Conservation (phyloP, 23 tunicate genomes). For the Styela clava region DNA sequence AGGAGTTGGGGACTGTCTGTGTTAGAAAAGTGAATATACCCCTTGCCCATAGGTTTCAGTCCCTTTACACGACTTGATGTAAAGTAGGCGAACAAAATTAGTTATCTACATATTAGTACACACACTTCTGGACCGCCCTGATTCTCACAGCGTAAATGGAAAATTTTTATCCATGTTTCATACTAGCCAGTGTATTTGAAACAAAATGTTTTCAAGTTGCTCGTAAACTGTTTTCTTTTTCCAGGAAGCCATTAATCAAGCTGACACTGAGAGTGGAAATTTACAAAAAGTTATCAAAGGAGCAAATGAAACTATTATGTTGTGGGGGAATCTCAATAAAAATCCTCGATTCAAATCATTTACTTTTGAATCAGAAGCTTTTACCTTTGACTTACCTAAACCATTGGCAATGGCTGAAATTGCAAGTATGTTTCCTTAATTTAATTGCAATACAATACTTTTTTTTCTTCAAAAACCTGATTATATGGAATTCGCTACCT, state of each 20-base stretch:
- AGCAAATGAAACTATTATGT: slow-evolving; percentile 55
- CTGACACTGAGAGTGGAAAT: slow-evolving; percentile 91
- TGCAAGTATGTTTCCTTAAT: slow-evolving; percentile 54
- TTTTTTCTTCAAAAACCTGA: neutral
- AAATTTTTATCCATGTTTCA: too few relatives aligned
- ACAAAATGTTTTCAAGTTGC: too few relatives aligned
- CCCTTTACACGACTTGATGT: too few relatives aligned
- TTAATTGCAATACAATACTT: neutral
- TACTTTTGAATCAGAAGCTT: slow-evolving; percentile 67
- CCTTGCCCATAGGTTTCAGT: too few relatives aligned
- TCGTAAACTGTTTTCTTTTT: too few relatives aligned
- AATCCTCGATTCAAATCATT: slow-evolving; percentile 83
- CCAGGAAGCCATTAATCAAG: slow-evolving; percentile 75
- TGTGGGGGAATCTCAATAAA: slow-evolving; percentile 89
- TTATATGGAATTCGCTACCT: neutral
- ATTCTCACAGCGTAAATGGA: too few relatives aligned
- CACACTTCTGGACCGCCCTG: too few relatives aligned
- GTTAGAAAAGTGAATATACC: too few relatives aligned
- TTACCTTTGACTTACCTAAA: slow-evolving; percentile 72
- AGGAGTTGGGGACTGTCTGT: too few relatives aligned
- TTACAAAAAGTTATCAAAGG: slow-evolving; percentile 76
- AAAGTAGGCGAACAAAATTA: too few relatives aligned
- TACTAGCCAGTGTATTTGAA: too few relatives aligned
- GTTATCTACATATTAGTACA: too few relatives aligned
- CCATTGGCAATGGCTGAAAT: slow-evolving; percentile 70